Percentiles rank a stretch among this genome's conserved stretches.
phyloP scores from a whole-genome alignment of 2,888 invertebrate genomes.

The Heteropelma amictum region DNA sequence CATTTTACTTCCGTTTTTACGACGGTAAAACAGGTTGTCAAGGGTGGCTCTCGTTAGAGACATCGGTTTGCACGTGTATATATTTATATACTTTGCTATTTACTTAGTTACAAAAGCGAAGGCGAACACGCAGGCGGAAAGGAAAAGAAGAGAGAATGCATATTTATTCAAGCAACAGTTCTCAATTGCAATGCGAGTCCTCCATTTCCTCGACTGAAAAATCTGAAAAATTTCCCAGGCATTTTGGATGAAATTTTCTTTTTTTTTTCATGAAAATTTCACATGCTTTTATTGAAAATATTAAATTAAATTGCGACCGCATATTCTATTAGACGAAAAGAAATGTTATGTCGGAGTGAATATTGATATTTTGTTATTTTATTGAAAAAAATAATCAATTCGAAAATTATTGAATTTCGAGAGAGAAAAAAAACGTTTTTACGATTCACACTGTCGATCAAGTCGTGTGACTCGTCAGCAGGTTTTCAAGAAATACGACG shows the following conservation, averaged over 20 bases:
- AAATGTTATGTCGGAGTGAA: too few relatives aligned
- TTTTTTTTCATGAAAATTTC: not conserved
- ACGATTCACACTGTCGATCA: too few relatives aligned
- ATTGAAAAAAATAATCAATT: too few relatives aligned
- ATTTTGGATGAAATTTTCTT: too few relatives aligned
- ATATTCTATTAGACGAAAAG: too few relatives aligned
- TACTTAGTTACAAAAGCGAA: conserved; percentile 17
- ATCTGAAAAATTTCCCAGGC: too few relatives aligned
- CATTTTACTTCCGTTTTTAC: conserved; percentile 36
- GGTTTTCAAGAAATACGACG: too few relatives aligned
- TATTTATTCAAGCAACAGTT: conserved; percentile 39
- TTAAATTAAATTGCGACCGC: not conserved
- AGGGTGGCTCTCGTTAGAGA: conserved; percentile 38
- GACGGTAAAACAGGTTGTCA: conserved; percentile 36
- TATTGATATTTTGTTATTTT: too few relatives aligned
- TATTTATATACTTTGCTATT: not conserved
- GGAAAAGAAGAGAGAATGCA: conserved; percentile 15
- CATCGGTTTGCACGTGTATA: conserved; percentile 8
- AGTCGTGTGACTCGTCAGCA: too few relatives aligned
- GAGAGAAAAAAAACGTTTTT: too few relatives aligned
- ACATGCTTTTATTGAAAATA: not conserved
- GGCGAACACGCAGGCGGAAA: conserved; percentile 26
- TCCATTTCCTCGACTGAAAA: conserved; percentile 13
- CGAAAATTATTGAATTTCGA: too few relatives aligned
- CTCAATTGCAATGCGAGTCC: conserved; percentile 38